Evolutionary conservation across 37 sponge, comb jelly and placozoan species (phyloP), one percentile per base, ranked within the genome.

Genomic region (Hormiphora californensis): DNA sequence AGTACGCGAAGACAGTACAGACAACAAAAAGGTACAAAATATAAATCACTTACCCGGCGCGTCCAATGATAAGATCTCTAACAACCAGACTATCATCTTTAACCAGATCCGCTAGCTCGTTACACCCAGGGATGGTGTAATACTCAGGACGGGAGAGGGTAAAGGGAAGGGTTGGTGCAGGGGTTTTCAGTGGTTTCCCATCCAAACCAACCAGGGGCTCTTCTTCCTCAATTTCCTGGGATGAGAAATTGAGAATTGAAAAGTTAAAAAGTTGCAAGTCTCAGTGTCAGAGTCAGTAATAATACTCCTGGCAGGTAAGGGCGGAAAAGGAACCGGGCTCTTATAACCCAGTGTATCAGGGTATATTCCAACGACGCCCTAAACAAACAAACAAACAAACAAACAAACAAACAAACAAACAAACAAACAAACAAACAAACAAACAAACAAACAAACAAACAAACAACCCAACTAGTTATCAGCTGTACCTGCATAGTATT

Each of bases 121-220:
- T 46, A 41, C 49, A 0, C 1, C 81, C 81, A 73, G 81, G 81
- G 17, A 73, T 28, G 2, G 81, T 73, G 81, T 73, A 73, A 30
- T 73, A 73, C 46, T 73, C 81, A 19, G 81, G 81, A 32, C 81
- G 31, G 12, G 40, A 22, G 19, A 73, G 35, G 1, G 81, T 73
- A 28, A 73, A 73, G 81, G 81, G 81, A 1, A 73, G 44, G 3
- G 46, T 73, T 1, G 81, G 81, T 8, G 81, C 46, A 40, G 81
- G 81, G 1, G 81, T 43, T 41, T 73, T 73, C 11, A 73, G 81
- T n/a, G 81, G 81, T 46, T 73, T 73, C 8, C 81, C 81, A 21
- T 73, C 81, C 27, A 73, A 46, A n/a, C 81, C 81, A 8, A 73
- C 3, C 25, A 73, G 21, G 9, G 81, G 81, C 81, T 73, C 81